Base-by-base conservation (phyloP, 2,888 invertebrate species). In the Pachycephus smyrnensis region DNA sequence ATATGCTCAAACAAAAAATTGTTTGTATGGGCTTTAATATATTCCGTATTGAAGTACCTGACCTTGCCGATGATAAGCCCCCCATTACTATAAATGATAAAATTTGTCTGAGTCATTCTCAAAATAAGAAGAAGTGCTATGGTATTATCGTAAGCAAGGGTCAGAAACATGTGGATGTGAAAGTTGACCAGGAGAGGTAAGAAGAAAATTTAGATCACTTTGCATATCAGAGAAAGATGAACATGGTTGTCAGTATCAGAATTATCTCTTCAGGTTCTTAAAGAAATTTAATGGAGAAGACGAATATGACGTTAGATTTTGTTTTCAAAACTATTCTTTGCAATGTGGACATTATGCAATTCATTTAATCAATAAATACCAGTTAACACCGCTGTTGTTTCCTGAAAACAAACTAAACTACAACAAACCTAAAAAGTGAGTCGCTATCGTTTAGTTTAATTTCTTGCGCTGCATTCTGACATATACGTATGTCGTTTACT, bases 281-380 rank as follows among this genome's bases (percentile, higher is more conserved):
- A 36, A 73, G 1, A 73, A 68, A 69, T 82, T 73, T 78, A 73
- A 12, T 12, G 11, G 15, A 1, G 15, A 71, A 15, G n/a, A 75
- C 0, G 33, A 12, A 15, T 82, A 81, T 73, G 40, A 86, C 75
- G 77, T 88, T 73, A 33, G n/a, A 9, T 88, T 88, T 40, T 0
- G 11, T 1, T 75, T 68, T 55, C 30, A 71, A 12, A 79, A 83
- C 6, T 83, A 85, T 79, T 68, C 80, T 36, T 73, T 83, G 23
- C 83, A 69, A 31, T 84, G 84, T 77, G 83, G 75, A 33, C 88
- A 88, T 79, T 82, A 79, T 75, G 85, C 84, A 11, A 79, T 88
- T 9, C 73, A 80, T 55, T 69, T 79, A 68, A 76, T 83, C 6
- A 36, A 73, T 3, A 73, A 80, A 23, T 75, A 77, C 73, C 76